These are phyloP conservation scores for Hydropotes inermis DNA, from an alignment of 2,113 vertebrate genomes.

Conservation along the genomic window DNA sequence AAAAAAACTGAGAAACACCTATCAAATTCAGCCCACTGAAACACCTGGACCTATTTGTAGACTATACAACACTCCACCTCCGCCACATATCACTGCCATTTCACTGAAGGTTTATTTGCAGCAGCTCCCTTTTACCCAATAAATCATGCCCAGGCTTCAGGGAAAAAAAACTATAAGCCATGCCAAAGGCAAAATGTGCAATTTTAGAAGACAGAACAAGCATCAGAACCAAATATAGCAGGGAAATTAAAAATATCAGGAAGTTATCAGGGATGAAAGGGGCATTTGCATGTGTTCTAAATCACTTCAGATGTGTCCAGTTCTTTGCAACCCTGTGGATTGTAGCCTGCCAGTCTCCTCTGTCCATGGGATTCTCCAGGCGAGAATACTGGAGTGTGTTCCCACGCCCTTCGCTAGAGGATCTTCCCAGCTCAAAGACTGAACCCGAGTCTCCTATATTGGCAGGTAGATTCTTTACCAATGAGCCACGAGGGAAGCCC, in stretches of 20 bases:
- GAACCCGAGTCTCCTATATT: neutral
- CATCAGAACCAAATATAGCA: neutral
- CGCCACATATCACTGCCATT: neutral
- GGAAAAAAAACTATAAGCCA: neutral
- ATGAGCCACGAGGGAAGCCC: neutral
- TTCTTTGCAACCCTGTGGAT: neutral
- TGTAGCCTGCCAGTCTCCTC: neutral
- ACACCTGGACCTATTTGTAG: neutral
- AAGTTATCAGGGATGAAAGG: neutral
- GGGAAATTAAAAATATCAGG: neutral
- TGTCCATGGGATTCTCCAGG: neutral
- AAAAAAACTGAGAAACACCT: neutral
- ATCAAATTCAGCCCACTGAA: neutral
- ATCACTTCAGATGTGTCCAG: neutral
- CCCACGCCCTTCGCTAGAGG: neutral
- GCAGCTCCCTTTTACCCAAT: neutral
- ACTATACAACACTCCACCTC: neutral
- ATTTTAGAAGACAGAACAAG: neutral
- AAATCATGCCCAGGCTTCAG: neutral
- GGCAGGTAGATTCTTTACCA: neutral
- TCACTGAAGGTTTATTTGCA: neutral
- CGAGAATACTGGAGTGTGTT: neutral
- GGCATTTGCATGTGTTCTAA: neutral
- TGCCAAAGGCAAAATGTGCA: neutral
- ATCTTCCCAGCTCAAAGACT: neutral